These are phyloP conservation scores for Nesogale talazaci DNA, from an alignment of 2,113 vertebrate genomes.

Conservation along the genomic window DNA sequence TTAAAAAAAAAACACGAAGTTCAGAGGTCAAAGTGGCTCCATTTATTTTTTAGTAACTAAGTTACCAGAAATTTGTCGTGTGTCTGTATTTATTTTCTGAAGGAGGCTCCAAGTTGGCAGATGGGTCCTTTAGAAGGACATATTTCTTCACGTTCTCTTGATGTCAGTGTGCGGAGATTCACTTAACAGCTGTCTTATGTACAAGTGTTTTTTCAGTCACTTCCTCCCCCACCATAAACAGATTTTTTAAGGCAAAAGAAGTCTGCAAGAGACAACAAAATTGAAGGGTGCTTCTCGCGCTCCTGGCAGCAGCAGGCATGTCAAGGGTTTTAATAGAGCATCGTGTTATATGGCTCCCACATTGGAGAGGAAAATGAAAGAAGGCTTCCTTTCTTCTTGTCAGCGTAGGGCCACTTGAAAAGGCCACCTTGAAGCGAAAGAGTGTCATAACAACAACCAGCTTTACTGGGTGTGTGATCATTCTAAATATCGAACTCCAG, in stretches of 20 bases:
- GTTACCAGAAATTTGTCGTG: constrained; percentile 86
- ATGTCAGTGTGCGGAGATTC: constrained; percentile 88
- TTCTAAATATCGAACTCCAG: not conserved
- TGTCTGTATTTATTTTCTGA: constrained; percentile 88
- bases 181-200: constrained; percentile 90
- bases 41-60: constrained; percentile 91
- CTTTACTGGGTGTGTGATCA: not conserved
- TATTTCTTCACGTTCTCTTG: constrained; percentile 90
- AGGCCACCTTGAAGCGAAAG: not conserved
- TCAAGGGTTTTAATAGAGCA: constrained; percentile 47
- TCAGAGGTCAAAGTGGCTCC: constrained; percentile 86
- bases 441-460: not conserved
- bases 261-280: constrained; percentile 78
- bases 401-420: not conserved
- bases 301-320: constrained; percentile 42
- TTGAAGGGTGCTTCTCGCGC: constrained; percentile 57
- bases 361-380: not conserved
- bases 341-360: not conserved
- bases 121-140: constrained; percentile 87
- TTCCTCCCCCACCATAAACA: constrained; percentile 88
- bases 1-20: too few relatives aligned
- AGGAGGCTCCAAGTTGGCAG: constrained; percentile 88
- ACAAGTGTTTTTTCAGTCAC: constrained; percentile 92
- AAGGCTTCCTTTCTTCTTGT: not conserved
- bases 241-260: constrained; percentile 83